Evolutionary conservation across 1,140 invertebrate genomes (phyloP).

Genomic region (Drosophila orena): DNA sequence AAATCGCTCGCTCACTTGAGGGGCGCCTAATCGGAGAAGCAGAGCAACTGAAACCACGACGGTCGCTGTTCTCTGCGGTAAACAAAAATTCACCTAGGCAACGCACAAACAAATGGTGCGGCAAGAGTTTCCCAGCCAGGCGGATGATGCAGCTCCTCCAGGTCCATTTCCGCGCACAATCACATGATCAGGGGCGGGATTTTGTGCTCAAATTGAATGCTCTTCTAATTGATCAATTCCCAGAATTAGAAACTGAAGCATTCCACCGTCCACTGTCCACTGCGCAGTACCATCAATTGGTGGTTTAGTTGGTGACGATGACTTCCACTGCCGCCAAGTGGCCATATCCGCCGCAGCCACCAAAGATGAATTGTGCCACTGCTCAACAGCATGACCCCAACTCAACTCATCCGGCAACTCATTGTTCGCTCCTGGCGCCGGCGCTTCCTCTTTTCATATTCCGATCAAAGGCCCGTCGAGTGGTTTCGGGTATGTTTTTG

Average conservation of each 20-base stretch:
- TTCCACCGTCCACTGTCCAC: slow-evolving; percentile 11
- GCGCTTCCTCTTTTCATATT: slow-evolving; percentile 15
- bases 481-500: slow-evolving; percentile 14
- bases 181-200: slow-evolving; percentile 54
- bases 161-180: slow-evolving; percentile 26
- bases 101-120: slow-evolving; percentile 57
- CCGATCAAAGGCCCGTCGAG: slow-evolving; percentile 36
- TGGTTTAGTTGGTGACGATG: slow-evolving; percentile 32
- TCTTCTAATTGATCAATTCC: slow-evolving; percentile 73
- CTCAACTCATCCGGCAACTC: slow-evolving; percentile 41
- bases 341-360: slow-evolving; percentile 60
- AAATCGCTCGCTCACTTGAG: slow-evolving; percentile 58
- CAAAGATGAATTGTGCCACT: slow-evolving; percentile 8
- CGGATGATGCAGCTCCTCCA: slow-evolving; percentile 7
- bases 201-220: slow-evolving; percentile 19
- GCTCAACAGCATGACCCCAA: slow-evolving; percentile 35
- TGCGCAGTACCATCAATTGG: slow-evolving; percentile 38
- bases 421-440: slow-evolving; percentile 51
- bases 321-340: slow-evolving; percentile 48
- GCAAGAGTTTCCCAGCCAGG: neutral
- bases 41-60: slow-evolving; percentile 8
- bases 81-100: slow-evolving; percentile 74
- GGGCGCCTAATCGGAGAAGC: slow-evolving; percentile 53
- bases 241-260: slow-evolving; percentile 79
- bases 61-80: slow-evolving; percentile 57